phyloP scores from a whole-genome alignment of 2,797 vertebrate species.

The Halcyon smyrnensis region DNA sequence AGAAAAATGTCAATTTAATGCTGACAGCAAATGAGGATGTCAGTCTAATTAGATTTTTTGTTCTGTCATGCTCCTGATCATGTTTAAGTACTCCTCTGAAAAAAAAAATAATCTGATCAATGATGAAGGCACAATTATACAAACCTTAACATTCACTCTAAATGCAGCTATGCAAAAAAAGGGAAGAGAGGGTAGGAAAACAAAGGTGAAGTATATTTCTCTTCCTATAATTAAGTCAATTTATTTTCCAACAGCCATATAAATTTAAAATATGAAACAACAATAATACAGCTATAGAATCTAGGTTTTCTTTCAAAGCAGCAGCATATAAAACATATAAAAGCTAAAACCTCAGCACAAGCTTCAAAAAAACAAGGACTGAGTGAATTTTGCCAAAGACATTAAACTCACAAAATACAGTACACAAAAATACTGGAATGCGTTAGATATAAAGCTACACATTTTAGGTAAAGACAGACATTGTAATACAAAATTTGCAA shows the following conservation, averaged over 20 bases:
- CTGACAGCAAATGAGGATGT: conserved; percentile 73
- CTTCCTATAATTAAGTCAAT: conserved; percentile 78
- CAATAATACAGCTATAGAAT: conserved; percentile 82
- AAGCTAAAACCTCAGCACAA: conserved; percentile 85
- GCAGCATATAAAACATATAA: conserved; percentile 86
- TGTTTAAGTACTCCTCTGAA: conserved; percentile 55
- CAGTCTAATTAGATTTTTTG: conserved; percentile 66
- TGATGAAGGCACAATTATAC: conserved; percentile 78
- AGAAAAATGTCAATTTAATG: conserved; percentile 71
- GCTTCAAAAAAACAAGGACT: conserved; percentile 78
- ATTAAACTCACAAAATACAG: conserved; percentile 80
- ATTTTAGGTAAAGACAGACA: conserved; percentile 73
- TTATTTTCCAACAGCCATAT: conserved; percentile 81
- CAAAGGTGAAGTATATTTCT: conserved; percentile 75
- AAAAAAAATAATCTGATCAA: conserved; percentile 58
- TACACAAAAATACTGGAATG: conserved; percentile 83
- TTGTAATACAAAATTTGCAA: conserved; percentile 80
- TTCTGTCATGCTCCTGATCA: conserved; percentile 69
- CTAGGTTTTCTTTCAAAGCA: conserved; percentile 81
- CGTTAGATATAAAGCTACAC: conserved; percentile 81
- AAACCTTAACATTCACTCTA: conserved; percentile 70
- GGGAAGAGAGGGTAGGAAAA: conserved; percentile 53
- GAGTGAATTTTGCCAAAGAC: conserved; percentile 76
- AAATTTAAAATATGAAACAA: conserved; percentile 83
- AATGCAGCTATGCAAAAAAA: conserved; percentile 39